A percentile compares a stretch with the other conserved stretches of the same genome.
These are phyloP conservation scores for Acronicta psi DNA, from an alignment of 2,888 invertebrate species.

Conservation along the genomic window DNA sequence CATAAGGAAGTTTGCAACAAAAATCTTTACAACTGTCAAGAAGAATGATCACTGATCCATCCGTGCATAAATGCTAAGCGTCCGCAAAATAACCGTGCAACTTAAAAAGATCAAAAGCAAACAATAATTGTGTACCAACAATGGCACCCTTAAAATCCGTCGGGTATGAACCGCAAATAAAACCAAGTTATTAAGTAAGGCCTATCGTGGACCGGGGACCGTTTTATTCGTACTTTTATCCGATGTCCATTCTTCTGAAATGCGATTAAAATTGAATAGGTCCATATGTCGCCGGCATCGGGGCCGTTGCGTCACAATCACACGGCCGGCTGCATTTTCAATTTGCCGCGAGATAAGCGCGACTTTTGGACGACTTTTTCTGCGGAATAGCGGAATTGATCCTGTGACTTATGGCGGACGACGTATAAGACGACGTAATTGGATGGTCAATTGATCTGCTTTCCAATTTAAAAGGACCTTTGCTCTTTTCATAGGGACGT, in stretches of 20 bases:
- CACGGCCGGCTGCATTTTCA: constrained; percentile 88
- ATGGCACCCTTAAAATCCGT: constrained; percentile 81
- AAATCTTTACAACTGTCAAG: constrained; percentile 61
- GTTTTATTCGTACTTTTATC: constrained; percentile 80
- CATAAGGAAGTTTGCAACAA: constrained; percentile 55
- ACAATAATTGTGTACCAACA: constrained; percentile 82
- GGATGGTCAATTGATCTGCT: constrained; percentile 83
- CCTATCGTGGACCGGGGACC: constrained; percentile 71
- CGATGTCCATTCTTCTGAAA: constrained; percentile 88
- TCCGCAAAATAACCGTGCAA: constrained; percentile 72
- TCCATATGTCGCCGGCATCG: constrained; percentile 85
- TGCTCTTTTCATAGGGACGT: constrained; percentile 36
- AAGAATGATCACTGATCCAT: constrained; percentile 58
- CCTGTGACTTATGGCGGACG: constrained; percentile 84
- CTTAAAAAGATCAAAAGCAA: constrained; percentile 85
- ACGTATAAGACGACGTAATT: constrained; percentile 77
- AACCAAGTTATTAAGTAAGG: constrained; percentile 84
- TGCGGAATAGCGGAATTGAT: constrained; percentile 86
- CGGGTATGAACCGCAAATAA: constrained; percentile 84
- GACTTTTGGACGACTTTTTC: constrained; percentile 87
- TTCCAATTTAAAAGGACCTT: constrained; percentile 71
- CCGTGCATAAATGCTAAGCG: constrained; percentile 71
- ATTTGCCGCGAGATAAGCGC: constrained; percentile 88
- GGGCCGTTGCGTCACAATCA: constrained; percentile 86
- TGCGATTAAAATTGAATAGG: constrained; percentile 89